phyloP scores from a whole-genome alignment of 2,797 vertebrate genomes.

The Echiichthys vipera region DNA sequence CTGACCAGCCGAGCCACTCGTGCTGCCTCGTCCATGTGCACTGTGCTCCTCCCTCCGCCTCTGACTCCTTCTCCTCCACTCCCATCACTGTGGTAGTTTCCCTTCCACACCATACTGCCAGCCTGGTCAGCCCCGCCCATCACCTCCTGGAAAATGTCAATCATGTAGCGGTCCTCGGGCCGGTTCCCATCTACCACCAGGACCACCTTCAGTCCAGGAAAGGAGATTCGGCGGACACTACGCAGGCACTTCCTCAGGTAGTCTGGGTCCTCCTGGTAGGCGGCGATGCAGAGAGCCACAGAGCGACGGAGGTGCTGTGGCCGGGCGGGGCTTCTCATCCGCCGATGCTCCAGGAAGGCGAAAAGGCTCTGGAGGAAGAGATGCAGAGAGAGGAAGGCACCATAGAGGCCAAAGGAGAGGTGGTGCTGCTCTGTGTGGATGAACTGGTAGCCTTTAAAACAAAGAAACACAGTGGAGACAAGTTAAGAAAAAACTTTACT shows the following conservation, averaged over 20 bases:
- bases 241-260: conserved; percentile 96
- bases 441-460: conserved; percentile 92
- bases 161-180: conserved; percentile 95
- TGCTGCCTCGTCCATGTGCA: conserved; percentile 86
- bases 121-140: conserved; percentile 89
- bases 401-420: conserved; percentile 97
- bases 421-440: conserved; percentile 98
- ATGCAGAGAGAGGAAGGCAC: conserved; percentile 95
- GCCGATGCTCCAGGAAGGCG: conserved; percentile 95
- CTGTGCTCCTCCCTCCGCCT: conserved; percentile 58
- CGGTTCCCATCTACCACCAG: conserved; percentile 97
- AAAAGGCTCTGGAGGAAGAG: conserved; percentile 97
- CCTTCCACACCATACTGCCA: conserved; percentile 92
- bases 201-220: conserved; percentile 93
- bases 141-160: conserved; percentile 97
- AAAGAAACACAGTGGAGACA: background rate
- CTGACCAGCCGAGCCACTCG: conserved; percentile 86
- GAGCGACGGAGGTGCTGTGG: conserved; percentile 84
- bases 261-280: conserved; percentile 96
- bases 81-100: conserved; percentile 93
- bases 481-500: background rate
- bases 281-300: conserved; percentile 95
- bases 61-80: conserved; percentile 68
- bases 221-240: conserved; percentile 92
- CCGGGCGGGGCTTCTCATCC: conserved; percentile 85